A percentile compares a stretch with the other conserved stretches of the same genome.
Conservation (phyloP, 2,888 invertebrate genomes). For the Eupithecia subfuscata region DNA sequence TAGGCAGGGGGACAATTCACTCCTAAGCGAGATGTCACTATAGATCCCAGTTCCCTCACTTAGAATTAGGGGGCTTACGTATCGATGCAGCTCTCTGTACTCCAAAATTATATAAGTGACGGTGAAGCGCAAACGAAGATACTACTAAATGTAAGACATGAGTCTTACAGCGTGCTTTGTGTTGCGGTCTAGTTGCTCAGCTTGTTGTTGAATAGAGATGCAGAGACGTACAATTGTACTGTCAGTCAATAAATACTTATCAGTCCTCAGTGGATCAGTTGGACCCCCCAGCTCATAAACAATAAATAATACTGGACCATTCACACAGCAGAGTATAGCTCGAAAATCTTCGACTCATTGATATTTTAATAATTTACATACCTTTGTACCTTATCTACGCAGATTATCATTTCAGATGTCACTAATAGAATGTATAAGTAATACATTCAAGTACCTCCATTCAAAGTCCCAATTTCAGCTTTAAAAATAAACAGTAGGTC, state of each 20-base stretch:
- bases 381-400: constrained; percentile 33
- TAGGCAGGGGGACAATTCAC: too few species aligned
- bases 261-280: neutral
- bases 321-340: neutral
- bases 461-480: constrained; percentile 7
- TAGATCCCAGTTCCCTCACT: too few species aligned
- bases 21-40: too few species aligned
- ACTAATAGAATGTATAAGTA: constrained; percentile 33
- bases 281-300: neutral
- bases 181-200: neutral
- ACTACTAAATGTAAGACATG: neutral
- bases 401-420: constrained; percentile 31
- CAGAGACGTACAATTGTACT: neutral
- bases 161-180: neutral
- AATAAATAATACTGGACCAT: too few species aligned
- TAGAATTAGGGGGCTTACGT: neutral
- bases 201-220: constrained; percentile 1
- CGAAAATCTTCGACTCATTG: constrained; percentile 11
- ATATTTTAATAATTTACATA: constrained; percentile 36
- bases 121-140: neutral
- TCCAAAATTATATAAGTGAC: neutral
- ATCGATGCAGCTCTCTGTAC: neutral
- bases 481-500: constrained; percentile 15
- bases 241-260: constrained; percentile 1
- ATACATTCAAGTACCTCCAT: constrained; percentile 20